Conservation (phyloP, 2,888 invertebrate species). For the Apoderus coryli region DNA sequence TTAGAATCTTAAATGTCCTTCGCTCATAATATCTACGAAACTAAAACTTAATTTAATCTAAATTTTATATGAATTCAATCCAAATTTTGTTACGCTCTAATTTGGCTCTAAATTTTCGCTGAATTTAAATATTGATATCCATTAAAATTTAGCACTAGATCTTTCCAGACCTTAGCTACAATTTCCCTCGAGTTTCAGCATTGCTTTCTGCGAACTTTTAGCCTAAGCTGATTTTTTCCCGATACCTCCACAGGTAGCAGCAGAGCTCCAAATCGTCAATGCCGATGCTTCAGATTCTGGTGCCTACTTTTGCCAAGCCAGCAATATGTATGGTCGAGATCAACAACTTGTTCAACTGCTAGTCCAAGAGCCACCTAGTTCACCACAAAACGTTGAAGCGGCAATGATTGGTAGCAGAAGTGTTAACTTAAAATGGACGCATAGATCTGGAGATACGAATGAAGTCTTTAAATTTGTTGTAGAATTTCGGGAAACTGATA, state of each 20-base stretch:
- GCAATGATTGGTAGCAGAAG: conserved; percentile 56
- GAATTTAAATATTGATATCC: too few relatives aligned
- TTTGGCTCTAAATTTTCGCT: too few relatives aligned
- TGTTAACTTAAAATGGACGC: conserved; percentile 64
- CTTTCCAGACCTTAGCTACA: too few relatives aligned
- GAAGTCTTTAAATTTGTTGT: conserved; percentile 57
- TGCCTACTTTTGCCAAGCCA: conserved; percentile 64
- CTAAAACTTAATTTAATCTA: too few relatives aligned
- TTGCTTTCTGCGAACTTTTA: too few relatives aligned
- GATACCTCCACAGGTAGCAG: conserved; percentile 30
- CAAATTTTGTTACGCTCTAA: too few relatives aligned
- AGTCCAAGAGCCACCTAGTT: conserved; percentile 48
- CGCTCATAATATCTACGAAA: too few relatives aligned
- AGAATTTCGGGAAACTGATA: conserved; percentile 48
- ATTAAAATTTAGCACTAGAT: too few relatives aligned
- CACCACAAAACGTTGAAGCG: conserved; percentile 36
- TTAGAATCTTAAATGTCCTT: too few relatives aligned
- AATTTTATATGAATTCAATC: too few relatives aligned
- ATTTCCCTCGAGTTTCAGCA: too few relatives aligned
- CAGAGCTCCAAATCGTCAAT: conserved; percentile 53
- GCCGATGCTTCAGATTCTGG: conserved; percentile 59
- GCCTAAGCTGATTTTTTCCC: too few relatives aligned
- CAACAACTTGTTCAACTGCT: conserved; percentile 57
- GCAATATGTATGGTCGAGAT: conserved; percentile 56
- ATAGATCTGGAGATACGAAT: conserved; percentile 49